Evolutionary conservation across 2,113 vertebrate species (phyloP).

Genomic region (Ranitomeya imitator): DNA sequence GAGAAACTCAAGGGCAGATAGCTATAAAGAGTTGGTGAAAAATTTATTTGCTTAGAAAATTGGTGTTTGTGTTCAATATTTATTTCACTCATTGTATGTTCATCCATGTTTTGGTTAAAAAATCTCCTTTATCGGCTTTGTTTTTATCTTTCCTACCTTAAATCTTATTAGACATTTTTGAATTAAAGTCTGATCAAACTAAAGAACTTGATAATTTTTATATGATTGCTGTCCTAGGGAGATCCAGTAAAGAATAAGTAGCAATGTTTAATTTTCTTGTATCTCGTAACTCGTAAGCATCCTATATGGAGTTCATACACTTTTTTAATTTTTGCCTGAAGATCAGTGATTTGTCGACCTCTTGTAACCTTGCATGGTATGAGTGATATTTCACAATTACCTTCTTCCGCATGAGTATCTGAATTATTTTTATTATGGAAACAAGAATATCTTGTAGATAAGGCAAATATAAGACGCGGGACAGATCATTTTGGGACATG

Average conservation of each 20-base stretch:
- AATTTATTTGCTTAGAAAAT: no score
- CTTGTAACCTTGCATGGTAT: background rate
- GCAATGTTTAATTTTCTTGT: background rate
- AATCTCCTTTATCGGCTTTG: no score
- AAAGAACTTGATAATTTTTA: background rate
- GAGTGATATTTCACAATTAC: background rate
- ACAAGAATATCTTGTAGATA: background rate
- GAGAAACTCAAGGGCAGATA: no score
- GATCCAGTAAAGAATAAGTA: no score
- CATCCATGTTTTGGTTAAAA: no score
- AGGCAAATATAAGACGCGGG: background rate
- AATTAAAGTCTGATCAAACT: background rate
- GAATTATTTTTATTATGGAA: background rate
- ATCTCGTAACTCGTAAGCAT: background rate
- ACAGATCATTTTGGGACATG: background rate
- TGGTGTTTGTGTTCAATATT: no score
- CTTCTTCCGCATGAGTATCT: background rate
- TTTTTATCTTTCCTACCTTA: no score
- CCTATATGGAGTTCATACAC: background rate
- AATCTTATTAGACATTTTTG: background rate
- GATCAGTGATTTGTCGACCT: background rate
- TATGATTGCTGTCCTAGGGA: background rate
- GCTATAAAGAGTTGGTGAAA: no score
- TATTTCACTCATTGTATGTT: no score
- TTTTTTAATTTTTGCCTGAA: background rate